Base-by-base conservation (phyloP, 2,888 invertebrate species). In the Plusia festucae region DNA sequence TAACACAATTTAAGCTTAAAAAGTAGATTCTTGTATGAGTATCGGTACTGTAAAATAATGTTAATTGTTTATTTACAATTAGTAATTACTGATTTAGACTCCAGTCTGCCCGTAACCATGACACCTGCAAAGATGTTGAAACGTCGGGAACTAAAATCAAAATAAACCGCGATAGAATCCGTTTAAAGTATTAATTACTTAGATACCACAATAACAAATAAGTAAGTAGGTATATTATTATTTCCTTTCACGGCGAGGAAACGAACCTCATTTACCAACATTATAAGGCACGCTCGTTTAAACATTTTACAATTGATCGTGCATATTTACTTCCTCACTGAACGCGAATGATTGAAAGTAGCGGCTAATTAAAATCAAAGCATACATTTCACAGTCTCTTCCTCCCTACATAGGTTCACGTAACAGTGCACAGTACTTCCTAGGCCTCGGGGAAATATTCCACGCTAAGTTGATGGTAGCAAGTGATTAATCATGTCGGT, bases 341-440 rank as follows among this genome's bases (percentile, higher is more conserved):
- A 18, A 16, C 53, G 30, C 34, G 59, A 76, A 57, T 73, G 73
- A 71, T 71, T 66, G 77, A 30, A 60, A 62, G 53, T 65, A 46
- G 53, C 55, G 56, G 30, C 51, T 34, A 76, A 73, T 76, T 70
- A 73, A 53, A 44, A 76, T 56, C 51, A 62, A 60, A 24, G 46
- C 61, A 57, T 65, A 65, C 24, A 59, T 70, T 65, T 54, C 44
- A 62, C 57, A 16, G 24, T 68, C 51, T 53, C 57, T 73, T 76
- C 74, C 78, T 78, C 58, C 56, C 58, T 68, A 55, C 53, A 65
- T 58, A 62, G 55, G n/a, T 44, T 75, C 73, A 73, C 54, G 58
- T 65, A 77, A 68, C 53, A 44, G 59, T 30, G 18, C 40, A 68
- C 53, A 44, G 59, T 30, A 16, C 40, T 75, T 75, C 75, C 78